Base-by-base conservation (phyloP, 2,888 invertebrate genomes). In the Tholera decimalis region DNA sequence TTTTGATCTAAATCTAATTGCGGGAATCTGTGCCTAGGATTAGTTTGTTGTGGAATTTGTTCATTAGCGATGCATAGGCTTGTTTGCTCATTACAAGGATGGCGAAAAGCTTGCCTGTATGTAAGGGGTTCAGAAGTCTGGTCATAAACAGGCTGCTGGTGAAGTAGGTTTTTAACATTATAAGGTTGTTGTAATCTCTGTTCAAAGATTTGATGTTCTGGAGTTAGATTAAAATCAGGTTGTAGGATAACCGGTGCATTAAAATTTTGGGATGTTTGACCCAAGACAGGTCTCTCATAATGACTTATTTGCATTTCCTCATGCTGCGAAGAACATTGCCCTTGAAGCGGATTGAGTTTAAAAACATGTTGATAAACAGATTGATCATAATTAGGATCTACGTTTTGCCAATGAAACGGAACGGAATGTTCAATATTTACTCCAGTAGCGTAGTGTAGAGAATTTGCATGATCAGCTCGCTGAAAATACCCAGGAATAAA, bases 141-240 rank as follows among this genome's bases (percentile, higher is more conserved):
- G 0, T 33, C 26, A n/a, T 59, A 41, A 13, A 20, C 9, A 20
- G 59, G 2, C 26, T 7, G 4, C 35, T 35, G 51, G 2, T 33
- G 3, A 28, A 35, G 20, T 13, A 39, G 2, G 20, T 56, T n/a
- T n/a, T n/a, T n/a, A n/a, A n/a, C 35, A 59, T 47, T 8, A 46
- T 28, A 24, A 46, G 37, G 20, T 1, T 49, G 33, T 46, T 58
- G 57, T 22, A 37, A 47, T 44, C 49, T 64, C 26, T 11, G 26
- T n/a, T 1, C 37, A 47, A 13, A 24, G 24, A 7, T 18, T 1
- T 18, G 6, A 5, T 54, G 35, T 28, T 44, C 24, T n/a, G 20
- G 6, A 44, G 20, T 11, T 35, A n/a, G n/a, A n/a, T n/a, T n/a
- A 11, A 24, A 22, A 1, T 3, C 55, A 9, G n/a, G 9, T 11